phyloP scores from a whole-genome alignment of 2,797 vertebrate genomes.

The Chelonia mydas region DNA sequence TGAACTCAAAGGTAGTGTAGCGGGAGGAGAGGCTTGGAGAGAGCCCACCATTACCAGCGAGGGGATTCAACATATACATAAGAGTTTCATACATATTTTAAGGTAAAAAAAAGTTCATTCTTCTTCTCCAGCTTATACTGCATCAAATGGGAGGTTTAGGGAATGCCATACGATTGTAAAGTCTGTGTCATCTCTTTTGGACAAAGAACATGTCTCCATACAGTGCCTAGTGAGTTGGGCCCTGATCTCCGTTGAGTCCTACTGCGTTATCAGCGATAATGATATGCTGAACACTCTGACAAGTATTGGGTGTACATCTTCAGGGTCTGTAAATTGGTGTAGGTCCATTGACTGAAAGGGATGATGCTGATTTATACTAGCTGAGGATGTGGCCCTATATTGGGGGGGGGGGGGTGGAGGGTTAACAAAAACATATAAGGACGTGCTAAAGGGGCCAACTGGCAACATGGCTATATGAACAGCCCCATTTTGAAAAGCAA shows the following conservation, averaged over 20 bases:
- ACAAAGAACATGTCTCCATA: not conserved
- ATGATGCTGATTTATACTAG: not conserved
- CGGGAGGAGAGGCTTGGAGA: rapidly evolving
- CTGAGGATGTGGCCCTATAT: not conserved
- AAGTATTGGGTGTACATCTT: not conserved
- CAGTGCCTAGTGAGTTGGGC: not conserved
- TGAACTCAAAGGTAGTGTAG: not conserved
- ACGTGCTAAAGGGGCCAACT: not conserved
- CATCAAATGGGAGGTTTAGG: not conserved
- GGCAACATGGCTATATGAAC: rapidly evolving
- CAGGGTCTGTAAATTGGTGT: not conserved
- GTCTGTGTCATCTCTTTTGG: not conserved
- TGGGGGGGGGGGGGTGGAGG: not conserved
- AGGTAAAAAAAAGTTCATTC: not conserved
- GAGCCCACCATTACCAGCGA: not conserved
- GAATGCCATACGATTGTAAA: not conserved
- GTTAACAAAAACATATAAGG: not conserved
- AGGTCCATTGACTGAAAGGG: not conserved
- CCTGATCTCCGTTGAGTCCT: not conserved
- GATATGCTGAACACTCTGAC: not conserved
- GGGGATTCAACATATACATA: not conserved
- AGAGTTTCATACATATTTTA: not conserved
- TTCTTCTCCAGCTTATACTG: not conserved
- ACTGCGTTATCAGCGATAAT: not conserved
- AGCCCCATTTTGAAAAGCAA: not conserved